Percentiles rank a stretch among this genome's conserved stretches.
Conservation (phyloP, 2,113 vertebrate species). For the Alosa alosa region DNA sequence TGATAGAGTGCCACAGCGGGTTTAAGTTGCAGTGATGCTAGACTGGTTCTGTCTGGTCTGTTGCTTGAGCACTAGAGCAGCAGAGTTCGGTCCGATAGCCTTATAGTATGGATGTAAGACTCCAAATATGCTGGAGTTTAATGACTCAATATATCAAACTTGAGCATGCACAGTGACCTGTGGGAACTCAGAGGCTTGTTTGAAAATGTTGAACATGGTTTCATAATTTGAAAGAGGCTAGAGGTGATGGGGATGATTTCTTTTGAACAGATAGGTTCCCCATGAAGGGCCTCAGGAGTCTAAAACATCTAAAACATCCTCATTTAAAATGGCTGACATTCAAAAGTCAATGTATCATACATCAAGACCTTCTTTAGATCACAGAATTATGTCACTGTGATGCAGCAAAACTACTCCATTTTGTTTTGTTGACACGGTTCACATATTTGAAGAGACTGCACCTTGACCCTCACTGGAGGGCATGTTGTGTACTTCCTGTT, state of each 20-base stretch:
- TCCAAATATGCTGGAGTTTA: neutral
- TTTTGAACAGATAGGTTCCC: neutral
- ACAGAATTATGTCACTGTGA: neutral
- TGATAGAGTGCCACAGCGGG: neutral
- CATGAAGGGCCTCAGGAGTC: neutral
- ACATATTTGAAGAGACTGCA: neutral
- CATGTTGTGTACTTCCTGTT: neutral
- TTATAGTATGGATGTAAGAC: neutral
- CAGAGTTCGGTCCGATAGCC: neutral
- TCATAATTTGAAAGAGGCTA: neutral
- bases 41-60: neutral
- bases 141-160: neutral
- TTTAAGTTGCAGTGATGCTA: neutral
- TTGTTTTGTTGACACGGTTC: neutral
- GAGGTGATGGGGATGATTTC: neutral
- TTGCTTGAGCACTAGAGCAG: neutral
- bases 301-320: too few species aligned
- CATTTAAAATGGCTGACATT: neutral
- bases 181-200: neutral
- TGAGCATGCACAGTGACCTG: neutral
- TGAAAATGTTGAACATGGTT: neutral
- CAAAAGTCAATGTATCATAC: neutral
- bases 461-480: neutral
- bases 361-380: neutral
- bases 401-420: neutral